Conservation (phyloP, 2,797 vertebrate species). For the Acanthornis magna region DNA sequence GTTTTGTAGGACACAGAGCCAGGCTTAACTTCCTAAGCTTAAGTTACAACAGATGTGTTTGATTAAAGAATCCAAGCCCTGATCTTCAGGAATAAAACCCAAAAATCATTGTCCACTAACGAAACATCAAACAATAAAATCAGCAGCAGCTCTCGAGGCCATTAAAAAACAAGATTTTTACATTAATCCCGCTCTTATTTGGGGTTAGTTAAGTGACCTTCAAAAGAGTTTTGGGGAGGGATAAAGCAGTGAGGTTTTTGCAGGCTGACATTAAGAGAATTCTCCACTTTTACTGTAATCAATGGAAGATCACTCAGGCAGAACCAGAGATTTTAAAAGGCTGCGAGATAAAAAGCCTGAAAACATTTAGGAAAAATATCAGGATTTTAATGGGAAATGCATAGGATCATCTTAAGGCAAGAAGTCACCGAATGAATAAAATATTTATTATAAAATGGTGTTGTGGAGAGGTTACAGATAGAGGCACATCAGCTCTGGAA, state of each 20-base stretch:
- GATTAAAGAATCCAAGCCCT: conserved; percentile 37
- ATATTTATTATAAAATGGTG: background rate
- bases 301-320: conserved; percentile 32
- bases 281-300: conserved; percentile 42
- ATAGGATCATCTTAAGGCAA: background rate
- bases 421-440: background rate
- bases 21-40: conserved; percentile 26
- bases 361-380: background rate
- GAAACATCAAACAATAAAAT: conserved; percentile 63
- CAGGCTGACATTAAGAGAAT: conserved; percentile 49
- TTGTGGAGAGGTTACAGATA: background rate
- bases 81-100: background rate
- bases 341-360: background rate
- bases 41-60: conserved; percentile 48
- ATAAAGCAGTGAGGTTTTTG: conserved; percentile 15
- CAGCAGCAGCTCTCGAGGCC: conserved; percentile 47
- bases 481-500: background rate
- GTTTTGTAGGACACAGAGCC: conserved; percentile 40
- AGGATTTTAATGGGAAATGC: background rate
- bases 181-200: conserved; percentile 46
- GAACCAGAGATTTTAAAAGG: conserved; percentile 42
- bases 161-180: conserved; percentile 10
- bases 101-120: conserved; percentile 27
- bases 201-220: conserved; percentile 48
- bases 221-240: conserved; percentile 19